Percentiles rank a stretch among this genome's conserved stretches.
Conservation (phyloP, 2,888 invertebrate genomes). For the Amiota minor region DNA sequence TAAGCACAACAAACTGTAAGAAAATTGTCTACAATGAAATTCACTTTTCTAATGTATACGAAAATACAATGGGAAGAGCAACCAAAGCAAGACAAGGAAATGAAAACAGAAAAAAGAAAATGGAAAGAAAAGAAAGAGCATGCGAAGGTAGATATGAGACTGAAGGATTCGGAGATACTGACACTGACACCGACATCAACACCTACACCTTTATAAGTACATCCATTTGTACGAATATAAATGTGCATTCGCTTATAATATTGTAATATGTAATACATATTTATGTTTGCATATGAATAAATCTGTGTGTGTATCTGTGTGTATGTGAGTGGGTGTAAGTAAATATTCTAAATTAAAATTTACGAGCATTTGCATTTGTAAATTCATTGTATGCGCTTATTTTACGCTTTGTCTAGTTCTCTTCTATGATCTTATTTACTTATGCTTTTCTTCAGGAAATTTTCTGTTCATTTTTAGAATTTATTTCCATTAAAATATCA, state of each 20-base stretch:
- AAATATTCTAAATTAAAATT: slow-evolving; percentile 57
- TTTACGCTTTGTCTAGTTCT: slow-evolving; percentile 26
- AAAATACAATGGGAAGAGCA: background rate
- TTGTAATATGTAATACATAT: slow-evolving; percentile 12
- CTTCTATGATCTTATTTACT: slow-evolving; percentile 27
- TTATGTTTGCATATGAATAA: slow-evolving; percentile 49
- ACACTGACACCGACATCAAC: background rate
- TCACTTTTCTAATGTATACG: slow-evolving; percentile 12
- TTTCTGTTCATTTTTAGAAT: too few species aligned
- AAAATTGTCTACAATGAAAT: background rate
- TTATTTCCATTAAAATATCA: too few species aligned
- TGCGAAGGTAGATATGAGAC: too few species aligned
- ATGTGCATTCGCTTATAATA: too few species aligned
- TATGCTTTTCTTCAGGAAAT: background rate
- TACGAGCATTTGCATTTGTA: slow-evolving; percentile 62
- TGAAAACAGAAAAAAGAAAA: background rate
- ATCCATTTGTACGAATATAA: background rate
- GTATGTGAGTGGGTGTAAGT: slow-evolving; percentile 20
- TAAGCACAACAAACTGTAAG: slow-evolving; percentile 33
- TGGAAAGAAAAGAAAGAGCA: background rate
- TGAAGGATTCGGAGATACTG: too few species aligned
- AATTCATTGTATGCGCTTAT: slow-evolving; percentile 42
- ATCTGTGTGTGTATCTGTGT: slow-evolving; percentile 50
- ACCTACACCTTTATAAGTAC: background rate
- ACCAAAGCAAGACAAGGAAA: background rate